phyloP scores from a whole-genome alignment of 2,888 invertebrate species.

The Ectropis crepuscularia region DNA sequence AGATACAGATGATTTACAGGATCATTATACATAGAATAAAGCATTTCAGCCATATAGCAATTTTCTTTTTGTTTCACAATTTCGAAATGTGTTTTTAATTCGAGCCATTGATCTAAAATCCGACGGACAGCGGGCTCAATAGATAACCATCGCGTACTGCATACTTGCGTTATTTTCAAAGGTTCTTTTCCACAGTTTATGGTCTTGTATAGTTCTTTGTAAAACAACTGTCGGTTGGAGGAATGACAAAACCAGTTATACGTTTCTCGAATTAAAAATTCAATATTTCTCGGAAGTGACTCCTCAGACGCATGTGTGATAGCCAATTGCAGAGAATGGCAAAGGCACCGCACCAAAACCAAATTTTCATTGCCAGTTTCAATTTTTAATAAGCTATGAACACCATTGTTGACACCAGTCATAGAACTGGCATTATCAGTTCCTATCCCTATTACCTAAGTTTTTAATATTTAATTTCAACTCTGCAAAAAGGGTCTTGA shows the following conservation, averaged over 20 bases:
- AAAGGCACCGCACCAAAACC: neutral
- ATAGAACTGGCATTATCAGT: neutral
- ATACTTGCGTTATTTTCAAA: neutral
- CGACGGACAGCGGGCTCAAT: neutral
- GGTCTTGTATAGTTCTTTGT: neutral
- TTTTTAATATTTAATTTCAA: too few species aligned
- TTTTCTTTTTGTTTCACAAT: constrained; percentile 4
- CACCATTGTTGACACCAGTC: constrained; percentile 1
- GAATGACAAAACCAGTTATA: neutral
- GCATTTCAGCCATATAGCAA: neutral
- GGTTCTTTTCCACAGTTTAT: neutral
- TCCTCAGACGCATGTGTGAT: constrained; percentile 1
- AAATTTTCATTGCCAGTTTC: constrained; percentile 1
- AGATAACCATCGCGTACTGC: neutral
- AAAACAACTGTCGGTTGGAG: neutral
- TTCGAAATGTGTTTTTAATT: neutral
- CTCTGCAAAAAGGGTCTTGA: too few species aligned
- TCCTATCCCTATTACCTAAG: constrained; percentile 4
- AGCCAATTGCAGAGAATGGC: neutral
- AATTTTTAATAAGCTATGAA: neutral
- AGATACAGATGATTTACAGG: neutral
- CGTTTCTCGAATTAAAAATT: neutral
- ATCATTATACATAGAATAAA: too few species aligned
- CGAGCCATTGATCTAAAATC: neutral
- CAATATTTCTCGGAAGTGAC: neutral